Base-by-base conservation (phyloP, 2,888 invertebrate genomes). In the Caenorhabditis panamensis region DNA sequence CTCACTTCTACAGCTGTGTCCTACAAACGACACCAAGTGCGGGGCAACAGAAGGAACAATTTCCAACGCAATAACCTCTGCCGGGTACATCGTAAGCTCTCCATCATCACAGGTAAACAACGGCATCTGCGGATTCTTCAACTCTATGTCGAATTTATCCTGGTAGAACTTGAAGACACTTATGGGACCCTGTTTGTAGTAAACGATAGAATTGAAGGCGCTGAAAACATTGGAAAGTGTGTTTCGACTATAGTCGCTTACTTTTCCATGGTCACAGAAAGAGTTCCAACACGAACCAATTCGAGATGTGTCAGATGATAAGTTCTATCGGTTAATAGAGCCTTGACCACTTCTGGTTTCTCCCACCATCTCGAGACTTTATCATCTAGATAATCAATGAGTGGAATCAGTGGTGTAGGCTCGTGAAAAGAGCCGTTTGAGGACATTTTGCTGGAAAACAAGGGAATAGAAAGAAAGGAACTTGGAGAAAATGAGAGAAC, bases 291-390 rank as follows among this genome's bases (percentile, higher is more conserved):
- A 11, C 58, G 31, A 6, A 37, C 18, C 36, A 58, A 8, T 37
- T 58, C 58, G 16, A 58, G 20, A 58, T 58, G 58, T 5, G 58
- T 58, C 11, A 58, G 37, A 58, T 58, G 58, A 18, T 58, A 58
- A 2, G 20, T 36, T n/a, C 58, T 5, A 20, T 58, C 58, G 11
- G 58, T 58, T 11, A 58, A 3, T 20, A 58, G n/a, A 18, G 58
- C 58, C 20, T 58, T 58, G 20, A 13, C 26, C 18, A 36, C 20
- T 37, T 58, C 58, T 26, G 58, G 58, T 2, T 31, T 36, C 36
- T 58, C 58, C 58, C 58, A 58, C 58, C 58, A 58, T 13, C 18
- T 20, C 6, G 9, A 9, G 11, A 58, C 6, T 20, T 58, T 58
- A 8, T 58, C 58, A 37, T 58, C 58, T 2, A 58, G 37, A 18